Percentiles rank a stretch among this genome's conserved stretches.
phyloP scores from a whole-genome alignment of 1,140 invertebrate species.

The Drosophila orena region DNA sequence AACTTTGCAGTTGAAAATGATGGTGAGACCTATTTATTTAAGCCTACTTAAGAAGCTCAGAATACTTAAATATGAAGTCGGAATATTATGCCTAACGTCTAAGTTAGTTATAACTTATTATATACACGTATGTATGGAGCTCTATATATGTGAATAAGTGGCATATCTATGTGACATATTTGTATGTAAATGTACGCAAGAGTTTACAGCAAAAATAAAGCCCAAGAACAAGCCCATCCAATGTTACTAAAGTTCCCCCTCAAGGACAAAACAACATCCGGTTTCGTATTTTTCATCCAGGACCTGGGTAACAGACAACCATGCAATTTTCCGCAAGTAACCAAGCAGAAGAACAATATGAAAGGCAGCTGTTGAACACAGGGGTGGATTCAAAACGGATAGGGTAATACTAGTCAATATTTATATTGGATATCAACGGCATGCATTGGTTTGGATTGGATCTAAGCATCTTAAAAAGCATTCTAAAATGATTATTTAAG shows the following conservation, averaged over 20 bases:
- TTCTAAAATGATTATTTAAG: background rate
- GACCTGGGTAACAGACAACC: slow-evolving; percentile 38
- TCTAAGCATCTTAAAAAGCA: too few relatives aligned
- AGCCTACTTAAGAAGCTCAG: slow-evolving; percentile 67
- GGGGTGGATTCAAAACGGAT: background rate
- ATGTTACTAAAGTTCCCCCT: background rate
- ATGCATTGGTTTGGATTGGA: too few relatives aligned
- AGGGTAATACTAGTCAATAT: background rate
- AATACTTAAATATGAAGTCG: slow-evolving; percentile 22
- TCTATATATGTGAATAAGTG: slow-evolving; percentile 59
- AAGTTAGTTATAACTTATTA: slow-evolving; percentile 55
- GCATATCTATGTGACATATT: slow-evolving; percentile 72
- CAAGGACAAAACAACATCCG: slow-evolving; percentile 2
- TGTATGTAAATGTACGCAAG: slow-evolving; percentile 73
- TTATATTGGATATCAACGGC: too few relatives aligned
- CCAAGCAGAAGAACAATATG: slow-evolving; percentile 25
- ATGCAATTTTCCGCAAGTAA: slow-evolving; percentile 52
- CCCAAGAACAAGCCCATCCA: slow-evolving; percentile 18
- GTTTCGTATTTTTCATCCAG: slow-evolving; percentile 9
- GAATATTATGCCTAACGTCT: slow-evolving; percentile 33
- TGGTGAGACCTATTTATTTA: slow-evolving; percentile 31
- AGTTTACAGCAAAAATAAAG: slow-evolving; percentile 71
- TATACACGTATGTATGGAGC: slow-evolving; percentile 43
- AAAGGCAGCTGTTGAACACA: slow-evolving; percentile 17
- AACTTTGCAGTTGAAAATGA: slow-evolving; percentile 47